Evolutionary conservation across 2,888 invertebrate species (phyloP).

Genomic region (Dynastes hyllus): DNA sequence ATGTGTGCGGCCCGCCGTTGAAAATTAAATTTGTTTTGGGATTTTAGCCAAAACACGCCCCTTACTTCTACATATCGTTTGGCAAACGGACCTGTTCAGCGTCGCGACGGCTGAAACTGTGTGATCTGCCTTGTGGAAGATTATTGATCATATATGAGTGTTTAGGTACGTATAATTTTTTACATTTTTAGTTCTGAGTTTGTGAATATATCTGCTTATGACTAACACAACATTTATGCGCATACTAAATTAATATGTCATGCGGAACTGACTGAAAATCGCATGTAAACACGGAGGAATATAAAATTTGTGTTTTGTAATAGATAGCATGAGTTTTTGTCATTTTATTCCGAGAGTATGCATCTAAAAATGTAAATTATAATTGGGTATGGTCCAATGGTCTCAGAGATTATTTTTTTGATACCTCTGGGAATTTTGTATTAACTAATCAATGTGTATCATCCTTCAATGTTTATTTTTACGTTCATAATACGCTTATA

Average conservation of each 20-base stretch:
- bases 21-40: constrained; percentile 11
- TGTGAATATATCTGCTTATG: not conserved
- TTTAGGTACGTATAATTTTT: not conserved
- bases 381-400: no score
- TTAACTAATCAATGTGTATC: no score
- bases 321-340: no score
- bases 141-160: not conserved
- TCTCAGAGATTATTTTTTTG: no score
- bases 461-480: no score
- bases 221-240: not conserved
- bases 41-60: constrained; percentile 4
- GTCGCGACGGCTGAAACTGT: not conserved
- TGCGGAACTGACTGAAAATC: not conserved
- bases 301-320: no score
- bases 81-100: not conserved
- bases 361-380: no score
- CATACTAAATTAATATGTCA: not conserved
- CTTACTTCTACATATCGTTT: constrained; percentile 12
- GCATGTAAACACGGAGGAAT: not conserved
- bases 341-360: no score
- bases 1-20: not conserved
- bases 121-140: not conserved
- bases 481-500: no score
- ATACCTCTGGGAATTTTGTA: no score
- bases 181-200: not conserved